These are phyloP conservation scores for Drosophila falleni DNA, from an alignment of 2,888 invertebrate species.

Conservation along the genomic window DNA sequence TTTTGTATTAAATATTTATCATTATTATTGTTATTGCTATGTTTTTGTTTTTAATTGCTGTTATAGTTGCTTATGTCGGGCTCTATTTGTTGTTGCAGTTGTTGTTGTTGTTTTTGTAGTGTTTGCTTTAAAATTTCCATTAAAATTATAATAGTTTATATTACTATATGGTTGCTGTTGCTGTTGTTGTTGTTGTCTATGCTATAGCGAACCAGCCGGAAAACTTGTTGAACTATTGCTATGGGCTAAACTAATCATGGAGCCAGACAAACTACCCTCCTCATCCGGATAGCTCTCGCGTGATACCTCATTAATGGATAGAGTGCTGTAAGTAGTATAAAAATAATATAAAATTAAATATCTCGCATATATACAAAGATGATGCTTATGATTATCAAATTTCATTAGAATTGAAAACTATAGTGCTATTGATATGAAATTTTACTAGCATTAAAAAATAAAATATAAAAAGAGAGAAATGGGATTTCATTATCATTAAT, in stretches of 20 bases:
- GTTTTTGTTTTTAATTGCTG: conserved; percentile 47
- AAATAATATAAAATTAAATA: not conserved
- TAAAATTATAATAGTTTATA: conserved; percentile 77
- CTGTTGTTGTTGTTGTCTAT: conserved; percentile 76
- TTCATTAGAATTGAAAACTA: too few species aligned
- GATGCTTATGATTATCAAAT: too few species aligned
- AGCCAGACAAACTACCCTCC: conserved; percentile 96
- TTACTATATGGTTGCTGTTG: conserved; percentile 62
- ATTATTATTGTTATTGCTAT: conserved; percentile 22
- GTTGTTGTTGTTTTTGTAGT: conserved; percentile 53
- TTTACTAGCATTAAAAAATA: too few species aligned
- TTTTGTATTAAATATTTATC: conserved; percentile 20
- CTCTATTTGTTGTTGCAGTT: conserved; percentile 53
- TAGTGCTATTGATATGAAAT: too few species aligned
- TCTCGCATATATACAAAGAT: not conserved
- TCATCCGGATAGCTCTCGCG: conserved; percentile 95
- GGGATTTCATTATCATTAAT: too few species aligned
- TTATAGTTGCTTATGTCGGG: conserved; percentile 70
- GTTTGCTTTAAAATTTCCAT: conserved; percentile 81
- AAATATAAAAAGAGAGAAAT: too few species aligned
- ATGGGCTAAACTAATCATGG: conserved; percentile 97
- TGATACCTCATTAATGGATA: conserved; percentile 96
- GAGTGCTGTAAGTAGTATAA: conserved; percentile 88
- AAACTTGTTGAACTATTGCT: conserved; percentile 97
- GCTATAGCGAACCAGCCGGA: conserved; percentile 92